Percentiles rank a stretch among this genome's conserved stretches.
phyloP scores from a whole-genome alignment of 2,888 invertebrate genomes.

The Rhingia campestris region DNA sequence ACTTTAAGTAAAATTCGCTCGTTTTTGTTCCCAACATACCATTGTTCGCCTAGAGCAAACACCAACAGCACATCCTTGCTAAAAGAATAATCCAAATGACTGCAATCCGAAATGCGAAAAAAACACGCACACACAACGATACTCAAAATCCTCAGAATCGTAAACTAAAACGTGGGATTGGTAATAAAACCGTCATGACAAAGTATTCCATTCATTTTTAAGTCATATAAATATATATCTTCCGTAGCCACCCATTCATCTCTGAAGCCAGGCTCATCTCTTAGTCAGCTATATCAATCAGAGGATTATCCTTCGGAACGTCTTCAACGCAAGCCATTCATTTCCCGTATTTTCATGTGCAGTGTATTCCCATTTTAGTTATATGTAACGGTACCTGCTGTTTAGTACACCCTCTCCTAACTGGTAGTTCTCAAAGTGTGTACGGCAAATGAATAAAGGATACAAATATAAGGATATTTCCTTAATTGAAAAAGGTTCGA shows the following conservation, averaged over 20 bases:
- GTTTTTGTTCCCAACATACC: neutral
- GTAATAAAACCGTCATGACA: slow-evolving; percentile 47
- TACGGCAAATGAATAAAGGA: slow-evolving; percentile 37
- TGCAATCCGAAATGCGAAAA: slow-evolving; percentile 18
- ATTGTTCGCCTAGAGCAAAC: slow-evolving; percentile 7
- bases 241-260: neutral
- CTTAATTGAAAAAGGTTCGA: slow-evolving; percentile 52
- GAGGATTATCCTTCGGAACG: slow-evolving; percentile 58
- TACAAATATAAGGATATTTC: slow-evolving; percentile 30
- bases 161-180: slow-evolving; percentile 39
- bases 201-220: slow-evolving; percentile 66
- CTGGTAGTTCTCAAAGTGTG: neutral
- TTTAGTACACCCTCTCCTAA: too few species aligned
- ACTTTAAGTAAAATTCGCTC: slow-evolving; percentile 16
- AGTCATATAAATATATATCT: slow-evolving; percentile 61
- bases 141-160: slow-evolving; percentile 23
- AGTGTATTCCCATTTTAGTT: too few species aligned
- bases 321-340: slow-evolving; percentile 32
- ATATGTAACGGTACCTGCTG: too few species aligned
- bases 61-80: neutral
- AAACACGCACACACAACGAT: neutral
- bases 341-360: slow-evolving; percentile 30
- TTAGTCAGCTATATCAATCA: slow-evolving; percentile 65
- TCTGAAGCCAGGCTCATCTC: slow-evolving; percentile 31
- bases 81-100: slow-evolving; percentile 37